Evolutionary conservation across 2,113 vertebrate genomes (phyloP).

Genomic region (Alligator mississippiensis): DNA sequence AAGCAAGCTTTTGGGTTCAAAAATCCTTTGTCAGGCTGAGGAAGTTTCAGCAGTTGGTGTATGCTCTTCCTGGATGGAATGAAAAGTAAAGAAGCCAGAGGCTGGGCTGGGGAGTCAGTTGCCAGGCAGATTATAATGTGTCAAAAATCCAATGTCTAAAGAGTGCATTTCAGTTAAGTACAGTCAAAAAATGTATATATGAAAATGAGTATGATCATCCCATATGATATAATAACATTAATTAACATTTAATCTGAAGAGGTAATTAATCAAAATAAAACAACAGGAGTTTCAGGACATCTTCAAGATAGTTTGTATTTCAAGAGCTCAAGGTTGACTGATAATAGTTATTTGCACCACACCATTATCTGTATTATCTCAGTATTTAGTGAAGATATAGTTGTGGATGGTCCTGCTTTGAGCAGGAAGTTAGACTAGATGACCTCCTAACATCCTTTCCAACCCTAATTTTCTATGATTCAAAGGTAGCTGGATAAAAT

Average conservation of each 20-base stretch:
- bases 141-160: neutral
- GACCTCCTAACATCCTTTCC: no score
- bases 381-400: neutral
- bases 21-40: no score
- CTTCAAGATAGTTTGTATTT: neutral
- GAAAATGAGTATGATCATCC: neutral
- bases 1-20: no score
- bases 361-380: neutral
- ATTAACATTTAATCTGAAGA: neutral
- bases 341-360: neutral
- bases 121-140: no score
- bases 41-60: no score
- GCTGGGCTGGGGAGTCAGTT: no score
- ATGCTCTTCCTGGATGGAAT: no score
- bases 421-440: no score
- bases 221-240: neutral
- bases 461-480: no score
- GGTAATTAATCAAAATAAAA: neutral
- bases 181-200: neutral
- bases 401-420: no score
- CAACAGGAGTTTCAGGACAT: neutral
- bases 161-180: neutral
- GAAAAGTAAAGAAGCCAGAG: no score
- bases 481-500: neutral
- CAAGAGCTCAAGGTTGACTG: neutral